These are phyloP conservation scores for Gobio occitaniae DNA, from an alignment of 2,797 vertebrate genomes.

Conservation along the genomic window DNA sequence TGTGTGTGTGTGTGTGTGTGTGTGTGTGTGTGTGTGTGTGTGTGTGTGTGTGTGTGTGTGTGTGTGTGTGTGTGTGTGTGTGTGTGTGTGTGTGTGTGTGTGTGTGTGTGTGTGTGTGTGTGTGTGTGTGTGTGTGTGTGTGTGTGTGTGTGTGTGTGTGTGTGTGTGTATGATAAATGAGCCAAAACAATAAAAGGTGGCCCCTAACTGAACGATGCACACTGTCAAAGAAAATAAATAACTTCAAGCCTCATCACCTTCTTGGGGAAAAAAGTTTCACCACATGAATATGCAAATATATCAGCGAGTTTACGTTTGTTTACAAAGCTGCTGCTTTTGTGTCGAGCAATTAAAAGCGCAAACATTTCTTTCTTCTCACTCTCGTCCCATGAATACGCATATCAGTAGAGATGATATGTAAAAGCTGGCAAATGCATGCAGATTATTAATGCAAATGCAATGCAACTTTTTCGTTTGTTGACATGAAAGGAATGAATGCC, in stretches of 20 bases:
- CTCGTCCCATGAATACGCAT: slow-evolving; percentile 67
- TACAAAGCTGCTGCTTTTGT: slow-evolving; percentile 79
- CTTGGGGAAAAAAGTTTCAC: slow-evolving; percentile 60
- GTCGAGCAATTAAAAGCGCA: slow-evolving; percentile 81
- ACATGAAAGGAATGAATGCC: slow-evolving; percentile 51
- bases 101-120: background rate
- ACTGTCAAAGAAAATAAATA: slow-evolving; percentile 77
- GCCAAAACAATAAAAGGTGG: slow-evolving; percentile 65
- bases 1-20: too few relatives aligned
- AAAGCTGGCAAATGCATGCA: slow-evolving; percentile 61
- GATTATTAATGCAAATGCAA: slow-evolving; percentile 58
- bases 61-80: slow-evolving; percentile 3
- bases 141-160: slow-evolving; percentile 28
- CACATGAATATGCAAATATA: slow-evolving; percentile 80
- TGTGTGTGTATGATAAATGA: slow-evolving; percentile 59
- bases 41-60: background rate
- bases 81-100: background rate
- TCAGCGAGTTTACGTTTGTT: slow-evolving; percentile 74
- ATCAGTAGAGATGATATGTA: slow-evolving; percentile 60
- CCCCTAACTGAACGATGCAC: slow-evolving; percentile 62
- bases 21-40: background rate
- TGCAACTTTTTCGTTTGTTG: slow-evolving; percentile 46
- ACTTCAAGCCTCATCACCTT: slow-evolving; percentile 68
- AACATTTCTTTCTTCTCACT: slow-evolving; percentile 71
- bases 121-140: slow-evolving; percentile 21